These are phyloP conservation scores for Acanthococcus lagerstroemiae DNA, from an alignment of 2,888 invertebrate species.

Conservation along the genomic window DNA sequence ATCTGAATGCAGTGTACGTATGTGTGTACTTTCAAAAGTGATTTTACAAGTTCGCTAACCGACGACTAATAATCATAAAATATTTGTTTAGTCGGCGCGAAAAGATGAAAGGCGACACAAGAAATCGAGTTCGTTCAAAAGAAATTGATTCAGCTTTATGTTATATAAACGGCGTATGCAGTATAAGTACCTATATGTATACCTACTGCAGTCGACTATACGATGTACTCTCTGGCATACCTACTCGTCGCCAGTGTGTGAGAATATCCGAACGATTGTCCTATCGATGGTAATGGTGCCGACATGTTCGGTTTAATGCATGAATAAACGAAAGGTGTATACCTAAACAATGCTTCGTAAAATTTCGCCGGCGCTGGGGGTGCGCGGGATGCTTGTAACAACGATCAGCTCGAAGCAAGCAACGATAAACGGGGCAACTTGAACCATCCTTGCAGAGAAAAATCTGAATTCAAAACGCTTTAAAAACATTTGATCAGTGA, in stretches of 20 bases:
- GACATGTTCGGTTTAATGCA: conserved; percentile 26
- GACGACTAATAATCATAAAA: conserved; percentile 27
- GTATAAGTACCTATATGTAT: neutral
- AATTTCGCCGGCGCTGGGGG: neutral
- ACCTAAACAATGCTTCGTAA: conserved; percentile 18
- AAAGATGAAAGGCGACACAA: conserved; percentile 23
- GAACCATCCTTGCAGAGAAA: too few relatives aligned
- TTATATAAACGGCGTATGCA: neutral
- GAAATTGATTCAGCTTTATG: conserved; percentile 18
- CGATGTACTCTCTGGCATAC: too few relatives aligned
- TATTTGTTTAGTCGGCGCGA: conserved; percentile 26
- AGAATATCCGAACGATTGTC: conserved; percentile 26
- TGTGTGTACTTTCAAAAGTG: conserved; percentile 21
- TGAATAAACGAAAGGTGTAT: conserved; percentile 21
- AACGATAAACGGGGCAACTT: too few relatives aligned
- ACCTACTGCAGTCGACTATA: too few relatives aligned
- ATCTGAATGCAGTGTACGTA: neutral
- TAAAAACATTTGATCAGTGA: too few relatives aligned
- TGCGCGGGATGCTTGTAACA: too few relatives aligned
- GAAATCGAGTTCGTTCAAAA: conserved; percentile 24
- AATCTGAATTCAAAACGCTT: too few relatives aligned
- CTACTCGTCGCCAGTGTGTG: neutral
- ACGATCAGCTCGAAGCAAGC: too few relatives aligned
- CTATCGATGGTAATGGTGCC: conserved; percentile 22
- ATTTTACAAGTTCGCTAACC: conserved; percentile 26